phyloP scores from a whole-genome alignment of 2,113 vertebrate genomes.

The Microtus oregoni region DNA sequence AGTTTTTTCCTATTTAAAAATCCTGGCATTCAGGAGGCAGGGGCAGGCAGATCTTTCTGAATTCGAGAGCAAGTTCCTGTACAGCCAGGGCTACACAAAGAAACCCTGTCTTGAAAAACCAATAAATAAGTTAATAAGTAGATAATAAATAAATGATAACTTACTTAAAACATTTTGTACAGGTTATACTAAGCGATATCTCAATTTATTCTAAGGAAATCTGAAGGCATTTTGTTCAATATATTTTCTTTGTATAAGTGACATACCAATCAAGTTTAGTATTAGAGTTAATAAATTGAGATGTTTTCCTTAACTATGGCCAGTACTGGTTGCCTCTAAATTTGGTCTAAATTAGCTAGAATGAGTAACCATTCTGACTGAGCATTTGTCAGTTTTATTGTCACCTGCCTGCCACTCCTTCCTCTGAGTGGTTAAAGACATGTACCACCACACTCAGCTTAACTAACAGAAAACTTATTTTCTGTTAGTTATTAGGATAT shows the following conservation, averaged over 20 bases:
- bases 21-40: too few species aligned
- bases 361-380: conserved; percentile 16
- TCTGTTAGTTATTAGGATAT: conserved; percentile 1
- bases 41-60: too few species aligned
- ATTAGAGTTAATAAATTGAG: conserved; percentile 26
- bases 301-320: conserved; percentile 48
- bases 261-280: conserved; percentile 30
- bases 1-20: conserved; percentile 31
- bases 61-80: too few species aligned
- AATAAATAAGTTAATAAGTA: too few species aligned
- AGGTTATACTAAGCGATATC: not conserved
- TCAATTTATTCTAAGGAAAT: conserved; percentile 38
- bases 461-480: not conserved
- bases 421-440: not conserved
- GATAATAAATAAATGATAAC: too few species aligned
- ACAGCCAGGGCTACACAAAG: too few species aligned
- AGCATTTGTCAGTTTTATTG: conserved; percentile 38
- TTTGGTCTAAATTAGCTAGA: conserved; percentile 23
- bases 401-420: not conserved
- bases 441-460: not conserved
- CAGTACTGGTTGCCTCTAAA: not conserved
- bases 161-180: conserved; percentile 33
- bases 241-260: conserved; percentile 35
- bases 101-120: too few species aligned
- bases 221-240: conserved; percentile 21